These are phyloP conservation scores for Gymnoscopelus microlampas DNA, from an alignment of 2,797 vertebrate genomes.

Conservation along the genomic window DNA sequence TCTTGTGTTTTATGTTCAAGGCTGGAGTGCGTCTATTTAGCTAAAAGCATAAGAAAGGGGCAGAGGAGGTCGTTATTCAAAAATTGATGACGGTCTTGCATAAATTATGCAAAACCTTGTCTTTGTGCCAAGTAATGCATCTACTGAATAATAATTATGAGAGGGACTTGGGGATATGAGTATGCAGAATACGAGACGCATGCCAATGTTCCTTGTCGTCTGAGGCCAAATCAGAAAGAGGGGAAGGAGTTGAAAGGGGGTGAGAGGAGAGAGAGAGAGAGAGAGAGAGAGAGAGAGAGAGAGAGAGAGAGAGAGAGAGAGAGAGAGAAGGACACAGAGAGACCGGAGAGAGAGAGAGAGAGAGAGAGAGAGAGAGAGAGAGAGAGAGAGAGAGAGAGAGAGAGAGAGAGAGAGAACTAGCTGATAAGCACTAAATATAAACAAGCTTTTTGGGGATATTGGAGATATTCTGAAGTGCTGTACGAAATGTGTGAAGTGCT, in stretches of 20 bases:
- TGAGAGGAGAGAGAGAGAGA: neutral
- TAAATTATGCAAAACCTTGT: slow-evolving; percentile 89
- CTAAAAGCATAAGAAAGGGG: slow-evolving; percentile 79
- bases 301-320: neutral
- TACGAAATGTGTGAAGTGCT: neutral
- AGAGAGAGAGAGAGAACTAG: neutral
- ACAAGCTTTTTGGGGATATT: neutral
- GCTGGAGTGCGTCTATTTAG: slow-evolving; percentile 77
- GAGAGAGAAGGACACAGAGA: no score
- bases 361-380: slow-evolving; percentile 8
- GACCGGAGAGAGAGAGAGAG: slow-evolving; percentile 1
- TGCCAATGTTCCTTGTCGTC: slow-evolving; percentile 57
- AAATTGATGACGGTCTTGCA: slow-evolving; percentile 86
- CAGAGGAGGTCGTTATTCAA: slow-evolving; percentile 74
- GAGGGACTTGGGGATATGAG: slow-evolving; percentile 65
- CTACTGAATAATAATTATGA: slow-evolving; percentile 83
- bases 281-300: neutral
- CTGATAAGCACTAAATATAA: neutral
- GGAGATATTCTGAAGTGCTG: neutral
- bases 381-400: neutral
- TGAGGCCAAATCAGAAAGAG: slow-evolving; percentile 31
- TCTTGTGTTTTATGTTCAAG: slow-evolving; percentile 65
- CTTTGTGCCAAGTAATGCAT: slow-evolving; percentile 83
- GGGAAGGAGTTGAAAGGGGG: neutral
- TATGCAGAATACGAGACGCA: slow-evolving; percentile 63